Percentiles rank a stretch among this genome's conserved stretches.
Conservation (phyloP, 2,113 vertebrate genomes). For the Globicephala melas region DNA sequence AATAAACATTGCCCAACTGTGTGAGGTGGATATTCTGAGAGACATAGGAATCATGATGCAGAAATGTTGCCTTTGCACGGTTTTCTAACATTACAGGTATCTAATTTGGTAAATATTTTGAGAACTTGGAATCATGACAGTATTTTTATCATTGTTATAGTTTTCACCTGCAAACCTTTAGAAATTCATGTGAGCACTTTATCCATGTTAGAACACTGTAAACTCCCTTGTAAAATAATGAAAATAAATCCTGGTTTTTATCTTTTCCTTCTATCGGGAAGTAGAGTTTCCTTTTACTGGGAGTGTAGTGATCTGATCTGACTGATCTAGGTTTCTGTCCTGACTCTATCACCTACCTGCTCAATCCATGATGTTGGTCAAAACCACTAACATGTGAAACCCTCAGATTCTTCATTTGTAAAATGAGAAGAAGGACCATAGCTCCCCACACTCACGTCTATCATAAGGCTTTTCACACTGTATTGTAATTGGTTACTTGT, state of each 20-base stretch:
- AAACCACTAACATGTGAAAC: background rate
- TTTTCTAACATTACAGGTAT: background rate
- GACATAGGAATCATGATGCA: background rate
- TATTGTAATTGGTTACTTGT: background rate
- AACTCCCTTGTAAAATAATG: constrained; percentile 9
- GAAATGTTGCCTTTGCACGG: background rate
- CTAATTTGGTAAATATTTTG: background rate
- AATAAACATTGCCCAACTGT: background rate
- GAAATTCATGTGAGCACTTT: background rate
- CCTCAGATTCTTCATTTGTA: background rate
- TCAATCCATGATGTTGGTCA: background rate
- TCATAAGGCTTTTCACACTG: background rate
- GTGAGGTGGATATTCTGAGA: background rate
- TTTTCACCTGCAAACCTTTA: constrained; percentile 20
- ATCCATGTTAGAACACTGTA: background rate
- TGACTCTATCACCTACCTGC: background rate
- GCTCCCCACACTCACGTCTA: background rate
- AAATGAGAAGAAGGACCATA: background rate
- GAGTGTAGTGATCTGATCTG: background rate
- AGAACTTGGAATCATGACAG: background rate
- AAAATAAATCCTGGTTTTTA: constrained; percentile 16
- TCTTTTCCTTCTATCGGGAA: background rate
- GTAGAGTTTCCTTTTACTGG: background rate
- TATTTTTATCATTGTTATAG: background rate
- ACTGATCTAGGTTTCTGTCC: background rate